Base-by-base conservation (phyloP, 2,113 vertebrate species). In the Scatophagus argus region DNA sequence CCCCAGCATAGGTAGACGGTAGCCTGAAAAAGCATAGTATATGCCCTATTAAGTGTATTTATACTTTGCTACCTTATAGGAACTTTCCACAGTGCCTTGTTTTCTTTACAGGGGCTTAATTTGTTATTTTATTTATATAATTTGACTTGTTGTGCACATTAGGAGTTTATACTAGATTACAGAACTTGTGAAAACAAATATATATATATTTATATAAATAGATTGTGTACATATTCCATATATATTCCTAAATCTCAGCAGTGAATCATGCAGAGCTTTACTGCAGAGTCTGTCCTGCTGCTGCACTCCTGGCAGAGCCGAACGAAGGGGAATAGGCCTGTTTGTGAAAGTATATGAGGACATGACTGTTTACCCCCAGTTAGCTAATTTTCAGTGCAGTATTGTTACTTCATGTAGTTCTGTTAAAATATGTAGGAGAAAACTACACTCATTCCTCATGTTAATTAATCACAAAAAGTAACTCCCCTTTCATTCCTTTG, bases 11-110 rank as follows among this genome's bases (percentile, higher is more conserved):
- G 31, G 81, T 23, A 63, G 39, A 85, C 29, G 16, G 65, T 61
- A 79, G 47, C 63, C 74, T 86, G 62, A 60, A 69, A 87, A 67
- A 76, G 34, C 74, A 64, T 16, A 67, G 6, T 63, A 31, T 68
- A 77, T 58, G 32, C 52, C 39, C 6, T 39, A 17, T 55, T 49
- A 55, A 29, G 12, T 31, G 32, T 75, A 36, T 72, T 56, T 46
- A 41, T 55, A 13, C 47, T 36, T 58, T 14, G n/a, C n/a, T 52
- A 64, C 41, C 39, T 44, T 29, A 74, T 64, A 29, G 61, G 29
- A 71, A 67, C 39, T 60, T 81, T 81, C 69, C 79, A 70, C 69
- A 52, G 32, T 43, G 14, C 61, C 21, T 43, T 55, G 23, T 61
- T 79, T 67, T 49, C 47, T 63, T 58, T 61, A 38, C 29, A 23